Evolutionary conservation across 2,797 vertebrate species (phyloP).

Genomic region (Rhinophrynus dorsalis): DNA sequence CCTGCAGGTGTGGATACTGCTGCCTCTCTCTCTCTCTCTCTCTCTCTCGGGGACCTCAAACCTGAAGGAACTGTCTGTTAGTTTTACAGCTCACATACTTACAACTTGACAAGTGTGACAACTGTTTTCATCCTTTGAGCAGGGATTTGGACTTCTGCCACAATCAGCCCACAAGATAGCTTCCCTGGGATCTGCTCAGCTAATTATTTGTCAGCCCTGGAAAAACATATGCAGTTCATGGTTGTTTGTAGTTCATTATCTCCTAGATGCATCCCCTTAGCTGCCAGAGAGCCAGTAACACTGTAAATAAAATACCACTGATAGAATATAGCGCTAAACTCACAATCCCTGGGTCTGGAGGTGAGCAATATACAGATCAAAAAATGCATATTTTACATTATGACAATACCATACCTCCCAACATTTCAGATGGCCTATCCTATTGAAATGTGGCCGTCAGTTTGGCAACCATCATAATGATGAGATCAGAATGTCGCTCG

Average conservation of each 20-base stretch:
- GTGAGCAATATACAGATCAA: too few species aligned
- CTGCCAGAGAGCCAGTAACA: background rate
- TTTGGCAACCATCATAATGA: too few species aligned
- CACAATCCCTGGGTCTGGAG: too few species aligned
- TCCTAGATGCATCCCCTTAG: background rate
- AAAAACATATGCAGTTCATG: slow-evolving; percentile 39
- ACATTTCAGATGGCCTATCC: too few species aligned
- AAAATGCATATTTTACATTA: too few species aligned
- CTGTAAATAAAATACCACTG: background rate
- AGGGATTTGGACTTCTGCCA: slow-evolving; percentile 37
- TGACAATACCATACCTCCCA: too few species aligned
- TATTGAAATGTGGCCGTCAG: too few species aligned
- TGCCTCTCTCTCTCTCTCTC: background rate
- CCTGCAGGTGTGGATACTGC: slow-evolving; percentile 18
- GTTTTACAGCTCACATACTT: slow-evolving; percentile 28
- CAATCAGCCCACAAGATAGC: slow-evolving; percentile 17
- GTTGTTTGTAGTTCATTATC: slow-evolving; percentile 33
- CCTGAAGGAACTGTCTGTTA: slow-evolving; percentile 38
- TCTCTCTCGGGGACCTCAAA: slow-evolving; percentile 9
- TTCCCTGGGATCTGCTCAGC: slow-evolving; percentile 28
- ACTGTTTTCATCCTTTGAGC: slow-evolving; percentile 33
- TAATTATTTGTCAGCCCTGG: slow-evolving; percentile 42
- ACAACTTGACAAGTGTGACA: slow-evolving; percentile 35
- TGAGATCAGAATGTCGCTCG: too few species aligned
- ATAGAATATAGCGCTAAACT: too few species aligned